Conservation (phyloP, 1,140 invertebrate species). For the Ostrea denselamellosa region DNA sequence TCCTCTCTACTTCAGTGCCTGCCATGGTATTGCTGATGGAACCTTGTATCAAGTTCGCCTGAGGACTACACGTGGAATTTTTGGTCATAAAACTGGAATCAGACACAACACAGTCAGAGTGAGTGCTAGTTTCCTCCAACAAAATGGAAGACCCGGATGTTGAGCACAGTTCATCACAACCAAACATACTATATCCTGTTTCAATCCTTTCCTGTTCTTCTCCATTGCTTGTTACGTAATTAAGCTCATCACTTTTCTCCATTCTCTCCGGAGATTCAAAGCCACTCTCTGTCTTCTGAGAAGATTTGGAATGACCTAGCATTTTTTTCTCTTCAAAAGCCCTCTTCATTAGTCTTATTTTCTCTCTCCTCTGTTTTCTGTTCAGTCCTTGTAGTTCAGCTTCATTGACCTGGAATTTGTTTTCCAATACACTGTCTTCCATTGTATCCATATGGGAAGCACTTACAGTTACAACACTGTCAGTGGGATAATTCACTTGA, state of each 20-base stretch:
- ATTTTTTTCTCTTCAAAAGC: conserved; percentile 16
- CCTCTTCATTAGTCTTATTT: conserved; percentile 37
- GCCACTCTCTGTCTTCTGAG: background rate
- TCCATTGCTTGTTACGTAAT: background rate
- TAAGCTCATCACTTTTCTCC: background rate
- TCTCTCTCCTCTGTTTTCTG: conserved; percentile 34
- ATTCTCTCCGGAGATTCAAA: background rate
- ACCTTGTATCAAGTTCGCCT: background rate
- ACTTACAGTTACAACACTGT: background rate
- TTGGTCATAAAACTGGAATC: background rate
- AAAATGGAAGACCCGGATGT: background rate
- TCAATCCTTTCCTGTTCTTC: background rate
- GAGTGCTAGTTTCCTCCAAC: background rate
- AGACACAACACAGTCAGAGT: background rate
- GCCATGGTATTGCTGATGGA: background rate
- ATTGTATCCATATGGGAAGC: background rate
- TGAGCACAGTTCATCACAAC: conserved; percentile 19
- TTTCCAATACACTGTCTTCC: background rate
- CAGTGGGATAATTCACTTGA: background rate
- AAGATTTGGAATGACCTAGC: background rate
- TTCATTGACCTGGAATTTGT: background rate
- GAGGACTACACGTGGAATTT: background rate
- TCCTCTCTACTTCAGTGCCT: background rate
- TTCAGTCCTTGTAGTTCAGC: background rate
- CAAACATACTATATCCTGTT: conserved; percentile 10